Conservation (phyloP, 2,797 vertebrate species). For the Manis pentadactyla region DNA sequence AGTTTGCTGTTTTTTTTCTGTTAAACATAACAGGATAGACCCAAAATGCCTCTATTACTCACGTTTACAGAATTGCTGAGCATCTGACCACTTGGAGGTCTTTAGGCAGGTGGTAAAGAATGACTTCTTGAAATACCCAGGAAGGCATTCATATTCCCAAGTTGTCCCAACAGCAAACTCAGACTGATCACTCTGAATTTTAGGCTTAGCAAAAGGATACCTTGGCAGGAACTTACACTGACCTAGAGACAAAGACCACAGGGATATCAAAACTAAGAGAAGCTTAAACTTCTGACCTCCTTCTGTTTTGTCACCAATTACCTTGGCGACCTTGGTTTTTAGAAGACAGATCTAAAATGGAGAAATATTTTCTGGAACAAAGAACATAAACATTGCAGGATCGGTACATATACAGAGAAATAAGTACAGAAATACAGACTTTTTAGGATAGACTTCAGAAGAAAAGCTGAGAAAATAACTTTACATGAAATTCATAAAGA, state of each 20-base stretch:
- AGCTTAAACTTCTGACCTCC: not conserved
- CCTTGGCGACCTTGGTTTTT: not conserved
- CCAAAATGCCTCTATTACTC: conserved; percentile 75
- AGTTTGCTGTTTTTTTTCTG: not conserved
- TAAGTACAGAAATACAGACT: not conserved
- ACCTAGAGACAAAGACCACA: conserved; percentile 76
- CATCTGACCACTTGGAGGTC: conserved; percentile 80
- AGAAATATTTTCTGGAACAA: not conserved
- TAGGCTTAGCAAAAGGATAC: conserved; percentile 80
- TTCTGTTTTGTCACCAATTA: not conserved
- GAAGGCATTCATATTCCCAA: conserved; percentile 82
- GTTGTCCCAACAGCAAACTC: conserved; percentile 83
- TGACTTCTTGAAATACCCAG: conserved; percentile 77
- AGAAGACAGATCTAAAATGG: not conserved
- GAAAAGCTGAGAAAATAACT: not conserved
- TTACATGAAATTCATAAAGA: conserved; percentile 5
- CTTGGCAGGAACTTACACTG: conserved; percentile 76
- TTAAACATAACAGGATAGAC: not conserved
- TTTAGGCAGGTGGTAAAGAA: conserved; percentile 77
- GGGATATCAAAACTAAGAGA: conserved; percentile 29
- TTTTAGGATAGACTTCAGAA: conserved; percentile 5
- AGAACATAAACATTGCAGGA: not conserved
- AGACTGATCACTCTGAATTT: conserved; percentile 65
- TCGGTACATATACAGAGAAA: not conserved
- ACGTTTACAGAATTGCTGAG: conserved; percentile 83